A percentile compares a stretch with the other conserved stretches of the same genome.
Conservation (phyloP, 2,113 vertebrate species). For the Poeciliopsis prolifica region DNA sequence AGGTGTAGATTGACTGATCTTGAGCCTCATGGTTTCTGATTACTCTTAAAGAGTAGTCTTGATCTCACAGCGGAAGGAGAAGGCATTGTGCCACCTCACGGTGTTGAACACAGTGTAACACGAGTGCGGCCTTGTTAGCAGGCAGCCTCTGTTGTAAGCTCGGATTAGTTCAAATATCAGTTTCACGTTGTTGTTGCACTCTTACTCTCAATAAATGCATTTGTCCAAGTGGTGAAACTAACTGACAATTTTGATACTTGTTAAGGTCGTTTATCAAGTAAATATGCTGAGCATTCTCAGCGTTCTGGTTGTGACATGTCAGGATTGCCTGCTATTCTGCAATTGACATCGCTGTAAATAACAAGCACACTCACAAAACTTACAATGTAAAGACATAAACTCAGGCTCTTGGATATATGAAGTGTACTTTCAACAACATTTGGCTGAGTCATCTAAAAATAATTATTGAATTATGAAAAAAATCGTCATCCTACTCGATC, state of each 20-base stretch:
- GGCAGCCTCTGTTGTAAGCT: constrained; percentile 5
- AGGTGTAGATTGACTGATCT: constrained; percentile 28
- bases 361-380: neutral
- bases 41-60: constrained; percentile 43
- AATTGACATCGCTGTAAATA: neutral
- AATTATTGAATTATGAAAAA: neutral
- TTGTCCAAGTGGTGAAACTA: constrained; percentile 3
- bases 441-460: neutral
- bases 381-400: neutral
- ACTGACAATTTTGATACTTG: constrained; percentile 9
- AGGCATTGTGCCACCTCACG: constrained; percentile 1
- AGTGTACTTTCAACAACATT: neutral
- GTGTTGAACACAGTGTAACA: constrained; percentile 41
- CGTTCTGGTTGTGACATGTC: neutral
- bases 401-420: neutral
- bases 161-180: constrained; percentile 16
- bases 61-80: constrained; percentile 25
- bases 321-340: constrained; percentile 10
- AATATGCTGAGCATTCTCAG: neutral
- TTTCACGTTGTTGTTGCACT: constrained; percentile 6
- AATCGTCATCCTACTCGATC: neutral
- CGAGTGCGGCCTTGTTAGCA: constrained; percentile 28
- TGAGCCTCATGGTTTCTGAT: constrained; percentile 35
- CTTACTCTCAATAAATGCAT: constrained; percentile 8
- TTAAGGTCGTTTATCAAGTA: constrained; percentile 2